These are phyloP conservation scores for Sterna hirundo DNA, from an alignment of 2,113 vertebrate species.

Conservation along the genomic window DNA sequence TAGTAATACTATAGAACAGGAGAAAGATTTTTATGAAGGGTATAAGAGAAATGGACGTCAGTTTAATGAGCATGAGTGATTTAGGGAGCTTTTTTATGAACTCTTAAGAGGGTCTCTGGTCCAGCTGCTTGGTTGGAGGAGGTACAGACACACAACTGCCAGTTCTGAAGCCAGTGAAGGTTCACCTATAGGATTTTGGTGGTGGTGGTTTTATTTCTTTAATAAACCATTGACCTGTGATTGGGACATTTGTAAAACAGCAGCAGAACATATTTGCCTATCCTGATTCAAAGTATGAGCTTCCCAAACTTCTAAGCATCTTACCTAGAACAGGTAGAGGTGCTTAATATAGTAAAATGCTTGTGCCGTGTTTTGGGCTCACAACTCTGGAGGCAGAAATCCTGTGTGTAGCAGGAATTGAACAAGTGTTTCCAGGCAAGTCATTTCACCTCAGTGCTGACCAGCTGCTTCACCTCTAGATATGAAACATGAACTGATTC, in stretches of 20 bases:
- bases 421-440: not conserved
- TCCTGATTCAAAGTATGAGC: not conserved
- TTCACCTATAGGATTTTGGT: not conserved
- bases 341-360: not conserved
- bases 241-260: not conserved
- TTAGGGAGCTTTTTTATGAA: not conserved
- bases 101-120: not conserved
- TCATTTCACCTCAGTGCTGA: not conserved
- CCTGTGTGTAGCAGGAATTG: not conserved
- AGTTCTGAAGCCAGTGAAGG: not conserved
- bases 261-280: not conserved
- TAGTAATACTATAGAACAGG: not conserved
- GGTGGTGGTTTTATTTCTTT: not conserved
- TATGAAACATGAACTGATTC: not conserved
- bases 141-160: not conserved
- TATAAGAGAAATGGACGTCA: not conserved
- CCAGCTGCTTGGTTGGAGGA: not conserved
- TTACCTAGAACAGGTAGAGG: not conserved
- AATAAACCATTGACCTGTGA: not conserved
- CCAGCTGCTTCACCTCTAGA: not conserved
- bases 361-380: not conserved
- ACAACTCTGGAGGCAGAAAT: not conserved
- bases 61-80: not conserved
- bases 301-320: not conserved
- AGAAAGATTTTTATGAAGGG: not conserved